Base-by-base conservation (phyloP, 2,888 invertebrate species). In the Drosophila neonasuta region DNA sequence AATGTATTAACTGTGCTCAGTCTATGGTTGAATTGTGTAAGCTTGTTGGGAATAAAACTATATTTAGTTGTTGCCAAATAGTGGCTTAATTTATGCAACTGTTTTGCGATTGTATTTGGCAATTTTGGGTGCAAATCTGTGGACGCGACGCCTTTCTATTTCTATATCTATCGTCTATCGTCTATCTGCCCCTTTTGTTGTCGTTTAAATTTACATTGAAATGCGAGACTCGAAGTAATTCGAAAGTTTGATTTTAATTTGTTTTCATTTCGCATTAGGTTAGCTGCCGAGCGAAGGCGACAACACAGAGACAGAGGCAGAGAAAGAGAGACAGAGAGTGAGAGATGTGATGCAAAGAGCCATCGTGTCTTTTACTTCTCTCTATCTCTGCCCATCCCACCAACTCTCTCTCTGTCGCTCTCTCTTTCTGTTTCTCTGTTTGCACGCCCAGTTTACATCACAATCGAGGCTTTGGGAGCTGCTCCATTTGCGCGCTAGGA, bases 161-260 rank as follows among this genome's bases (percentile, higher is more conserved):
- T 24, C 24, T 24, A 24, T 24, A 3, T 17, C 17, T 17, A 24
- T 13, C n/a, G 4, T 11, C 30, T 62, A 15, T 36, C 57, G 54
- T 20, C 41, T 36, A 50, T 13, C 68, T 56, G 63, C 49, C 71
- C 54, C 64, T 68, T 79, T 79, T 78, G 84, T 80, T 86, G 84
- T 81, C 79, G 79, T 69, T 79, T 74, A 85, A 84, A 85, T 87
- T 83, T 80, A 83, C 87, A 86, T 84, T 84, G 84, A 84, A 87
- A 87, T 87, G 87, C 87, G 80, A 85, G 77, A 87, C 87, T 83
- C 87, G 87, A 85, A 80, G 84, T 86, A 87, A 86, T 88, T 87
- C 79, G 87, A 84, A 87, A 87, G 88, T 88, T 87, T 87, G 87
- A 87, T 88, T 87, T 87, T 87, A 87, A 87, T 87, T 88, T 88